Evolutionary conservation across 2,113 vertebrate genomes (phyloP).

Genomic region (Sciurus niger): DNA sequence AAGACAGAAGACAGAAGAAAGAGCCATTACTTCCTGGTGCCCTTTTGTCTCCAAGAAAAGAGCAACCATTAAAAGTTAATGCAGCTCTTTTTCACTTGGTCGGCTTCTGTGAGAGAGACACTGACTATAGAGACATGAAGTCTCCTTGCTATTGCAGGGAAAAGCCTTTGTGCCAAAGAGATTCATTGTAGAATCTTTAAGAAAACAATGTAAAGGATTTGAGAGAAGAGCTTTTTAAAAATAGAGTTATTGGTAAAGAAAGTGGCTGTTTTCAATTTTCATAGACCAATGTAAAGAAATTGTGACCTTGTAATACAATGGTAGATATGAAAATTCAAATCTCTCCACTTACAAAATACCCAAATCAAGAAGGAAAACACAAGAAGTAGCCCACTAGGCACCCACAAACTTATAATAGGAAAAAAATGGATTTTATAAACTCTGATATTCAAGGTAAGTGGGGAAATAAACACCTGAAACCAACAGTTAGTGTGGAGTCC

Average conservation of each 20-base stretch:
- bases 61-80: slow-evolving; percentile 61
- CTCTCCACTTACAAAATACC: background rate
- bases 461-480: background rate
- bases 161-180: background rate
- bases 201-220: background rate
- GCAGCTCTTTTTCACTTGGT: slow-evolving; percentile 15
- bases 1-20: background rate
- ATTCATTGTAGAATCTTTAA: background rate
- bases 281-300: background rate
- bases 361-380: background rate
- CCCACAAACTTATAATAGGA: background rate
- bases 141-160: background rate
- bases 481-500: background rate
- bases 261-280: background rate
- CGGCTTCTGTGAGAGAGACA: background rate
- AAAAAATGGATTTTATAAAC: background rate
- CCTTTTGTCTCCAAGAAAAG: slow-evolving; percentile 56
- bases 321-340: background rate
- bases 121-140: background rate
- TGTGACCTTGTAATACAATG: background rate
- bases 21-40: background rate
- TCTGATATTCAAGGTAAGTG: background rate
- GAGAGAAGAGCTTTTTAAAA: background rate
- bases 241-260: background rate
- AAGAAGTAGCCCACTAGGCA: background rate